Evolutionary conservation across 1,140 invertebrate species (phyloP).

Genomic region (Chymomyza costata): DNA sequence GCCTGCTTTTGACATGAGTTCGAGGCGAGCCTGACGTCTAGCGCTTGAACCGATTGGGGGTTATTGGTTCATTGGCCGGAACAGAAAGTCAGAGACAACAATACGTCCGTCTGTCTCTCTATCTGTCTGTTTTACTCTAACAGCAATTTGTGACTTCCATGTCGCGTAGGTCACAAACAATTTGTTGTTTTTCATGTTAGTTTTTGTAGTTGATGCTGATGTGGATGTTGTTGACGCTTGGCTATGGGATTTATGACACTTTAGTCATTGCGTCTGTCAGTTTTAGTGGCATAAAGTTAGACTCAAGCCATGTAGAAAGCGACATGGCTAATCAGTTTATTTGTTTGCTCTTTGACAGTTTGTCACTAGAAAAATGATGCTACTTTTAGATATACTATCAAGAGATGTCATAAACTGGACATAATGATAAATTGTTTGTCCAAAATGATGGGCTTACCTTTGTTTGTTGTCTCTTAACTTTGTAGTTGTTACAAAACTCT

Average conservation of each 20-base stretch:
- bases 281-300: slow-evolving; percentile 65
- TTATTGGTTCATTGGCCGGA: slow-evolving; percentile 62
- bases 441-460: slow-evolving; percentile 38
- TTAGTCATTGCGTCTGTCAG: slow-evolving; percentile 69
- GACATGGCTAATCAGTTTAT: slow-evolving; percentile 36
- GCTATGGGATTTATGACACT: slow-evolving; percentile 72
- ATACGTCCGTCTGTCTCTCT: too few relatives aligned
- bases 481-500: too few relatives aligned
- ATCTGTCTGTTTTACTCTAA: slow-evolving; percentile 1
- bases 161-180: slow-evolving; percentile 68
- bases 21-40: too few relatives aligned
- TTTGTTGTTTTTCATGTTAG: too few relatives aligned
- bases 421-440: slow-evolving; percentile 38
- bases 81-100: slow-evolving; percentile 31
- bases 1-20: too few relatives aligned
- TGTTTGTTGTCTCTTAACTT: slow-evolving; percentile 15
- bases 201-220: too few relatives aligned
- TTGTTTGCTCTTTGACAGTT: too few relatives aligned
- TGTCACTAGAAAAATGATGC: too few relatives aligned
- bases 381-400: too few relatives aligned
- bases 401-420: slow-evolving; percentile 49
- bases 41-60: slow-evolving; percentile 37
- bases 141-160: slow-evolving; percentile 31
- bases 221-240: slow-evolving; percentile 68
- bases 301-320: slow-evolving; percentile 20